These are phyloP conservation scores for Pygoscelis antarcticus DNA, from an alignment of 2,113 vertebrate genomes.

Conservation along the genomic window DNA sequence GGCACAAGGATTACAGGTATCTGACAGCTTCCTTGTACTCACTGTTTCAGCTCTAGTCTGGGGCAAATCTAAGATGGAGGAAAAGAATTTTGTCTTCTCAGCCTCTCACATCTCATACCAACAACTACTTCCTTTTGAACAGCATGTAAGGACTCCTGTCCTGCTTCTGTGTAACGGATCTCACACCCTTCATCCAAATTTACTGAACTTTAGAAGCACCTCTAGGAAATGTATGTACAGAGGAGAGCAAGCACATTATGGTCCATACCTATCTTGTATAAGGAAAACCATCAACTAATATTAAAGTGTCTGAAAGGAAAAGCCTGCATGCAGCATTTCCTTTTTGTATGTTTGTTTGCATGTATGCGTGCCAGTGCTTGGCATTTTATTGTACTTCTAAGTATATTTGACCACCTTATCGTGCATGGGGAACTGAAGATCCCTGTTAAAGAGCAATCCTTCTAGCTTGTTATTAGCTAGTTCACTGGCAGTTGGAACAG, in stretches of 20 bases:
- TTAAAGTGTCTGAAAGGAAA: not conserved
- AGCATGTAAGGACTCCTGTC: not conserved
- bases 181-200: not conserved
- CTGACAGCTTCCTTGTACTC: not conserved
- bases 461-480: not conserved
- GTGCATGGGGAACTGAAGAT: not conserved
- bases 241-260: not conserved
- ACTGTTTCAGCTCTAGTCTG: not conserved
- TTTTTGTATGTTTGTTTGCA: not conserved
- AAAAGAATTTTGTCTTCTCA: not conserved
- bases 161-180: not conserved
- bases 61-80: not conserved
- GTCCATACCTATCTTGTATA: not conserved
- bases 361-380: not conserved
- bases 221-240: not conserved
- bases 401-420: not conserved
- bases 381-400: not conserved
- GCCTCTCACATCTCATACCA: not conserved
- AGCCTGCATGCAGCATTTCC: not conserved
- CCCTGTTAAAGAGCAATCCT: not conserved
- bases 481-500: not conserved
- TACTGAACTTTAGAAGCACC: not conserved
- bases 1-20: not conserved
- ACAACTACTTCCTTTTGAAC: not conserved
- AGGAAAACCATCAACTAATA: not conserved